Evolutionary conservation across 1,140 invertebrate species (phyloP).

Genomic region (Pseudoatta argentina): DNA sequence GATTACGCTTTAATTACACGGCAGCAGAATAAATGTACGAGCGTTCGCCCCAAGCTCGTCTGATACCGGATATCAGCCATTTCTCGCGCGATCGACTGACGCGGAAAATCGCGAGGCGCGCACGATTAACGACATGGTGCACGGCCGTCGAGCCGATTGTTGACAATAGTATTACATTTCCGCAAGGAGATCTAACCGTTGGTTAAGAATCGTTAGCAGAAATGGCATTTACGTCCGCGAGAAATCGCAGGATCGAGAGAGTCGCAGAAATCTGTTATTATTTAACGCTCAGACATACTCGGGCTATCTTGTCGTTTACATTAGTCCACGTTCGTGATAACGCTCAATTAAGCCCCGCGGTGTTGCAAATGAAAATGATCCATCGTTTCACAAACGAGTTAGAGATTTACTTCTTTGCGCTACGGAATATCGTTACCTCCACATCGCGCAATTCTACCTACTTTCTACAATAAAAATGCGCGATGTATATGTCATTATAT

Average conservation of each 20-base stretch:
- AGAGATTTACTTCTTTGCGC: not conserved
- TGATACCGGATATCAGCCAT: conserved; percentile 70
- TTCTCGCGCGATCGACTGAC: conserved; percentile 51
- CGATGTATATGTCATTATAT: not conserved
- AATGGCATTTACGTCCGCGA: conserved; percentile 31
- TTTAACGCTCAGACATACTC: conserved; percentile 47
- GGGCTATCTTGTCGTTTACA: conserved; percentile 38
- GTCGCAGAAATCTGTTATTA: conserved; percentile 60
- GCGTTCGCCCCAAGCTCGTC: conserved; percentile 10
- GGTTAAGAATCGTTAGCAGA: conserved; percentile 48
- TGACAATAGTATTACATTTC: conserved; percentile 63
- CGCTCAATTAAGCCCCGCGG: conserved; percentile 36
- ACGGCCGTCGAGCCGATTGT: conserved; percentile 9
- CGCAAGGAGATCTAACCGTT: conserved; percentile 28
- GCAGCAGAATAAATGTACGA: not conserved
- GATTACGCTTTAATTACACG: conserved; percentile 71
- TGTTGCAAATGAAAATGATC: conserved; percentile 37
- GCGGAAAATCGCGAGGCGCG: conserved; percentile 44
- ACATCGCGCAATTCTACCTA: not conserved
- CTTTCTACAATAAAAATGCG: conserved; percentile 7
- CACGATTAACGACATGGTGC: conserved; percentile 45
- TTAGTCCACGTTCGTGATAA: conserved; percentile 33
- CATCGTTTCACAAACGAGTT: conserved; percentile 37
- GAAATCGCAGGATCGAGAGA: conserved; percentile 32
- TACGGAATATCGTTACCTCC: not conserved